phyloP scores from a whole-genome alignment of 2,888 invertebrate species.

The Acheta domesticus region DNA sequence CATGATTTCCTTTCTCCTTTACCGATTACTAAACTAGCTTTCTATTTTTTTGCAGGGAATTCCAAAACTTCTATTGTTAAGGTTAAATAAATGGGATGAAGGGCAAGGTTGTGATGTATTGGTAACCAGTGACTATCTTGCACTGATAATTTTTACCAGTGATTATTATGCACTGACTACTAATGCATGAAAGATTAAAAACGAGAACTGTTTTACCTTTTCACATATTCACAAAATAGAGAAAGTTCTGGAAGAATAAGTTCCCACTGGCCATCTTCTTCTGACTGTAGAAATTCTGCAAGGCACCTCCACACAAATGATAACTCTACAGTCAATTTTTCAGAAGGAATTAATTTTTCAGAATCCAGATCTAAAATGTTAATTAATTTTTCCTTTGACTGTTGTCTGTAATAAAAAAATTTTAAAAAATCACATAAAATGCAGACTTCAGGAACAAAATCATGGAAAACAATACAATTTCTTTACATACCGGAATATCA shows the following conservation, averaged over 20 bases:
- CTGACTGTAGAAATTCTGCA: conserved; percentile 51
- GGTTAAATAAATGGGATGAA: too few species aligned
- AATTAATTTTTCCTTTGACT: conserved; percentile 47
- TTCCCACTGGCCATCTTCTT: conserved; percentile 54
- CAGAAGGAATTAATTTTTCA: conserved; percentile 52
- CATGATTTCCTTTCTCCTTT: too few species aligned
- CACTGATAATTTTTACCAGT: too few species aligned
- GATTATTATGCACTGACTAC: too few species aligned
- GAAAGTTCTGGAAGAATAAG: conserved; percentile 67
- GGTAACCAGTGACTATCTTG: too few species aligned
- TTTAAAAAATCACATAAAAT: conserved; percentile 21
- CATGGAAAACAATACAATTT: too few species aligned
- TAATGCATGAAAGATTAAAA: background rate
- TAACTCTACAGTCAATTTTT: conserved; percentile 54
- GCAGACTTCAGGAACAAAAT: background rate
- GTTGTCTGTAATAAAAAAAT: conserved; percentile 43
- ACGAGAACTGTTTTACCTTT: background rate
- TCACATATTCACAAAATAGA: conserved; percentile 68
- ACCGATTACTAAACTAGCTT: too few species aligned
- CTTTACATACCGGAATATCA: conserved; percentile 55
- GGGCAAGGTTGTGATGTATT: too few species aligned
- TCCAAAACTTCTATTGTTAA: too few species aligned
- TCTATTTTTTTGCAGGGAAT: too few species aligned
- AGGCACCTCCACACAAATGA: conserved; percentile 63
- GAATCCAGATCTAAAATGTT: conserved; percentile 48